Evolutionary conservation across 2,888 invertebrate species (phyloP), one percentile per base, ranked within the genome.

Genomic region (Xanthorhoe designata): DNA sequence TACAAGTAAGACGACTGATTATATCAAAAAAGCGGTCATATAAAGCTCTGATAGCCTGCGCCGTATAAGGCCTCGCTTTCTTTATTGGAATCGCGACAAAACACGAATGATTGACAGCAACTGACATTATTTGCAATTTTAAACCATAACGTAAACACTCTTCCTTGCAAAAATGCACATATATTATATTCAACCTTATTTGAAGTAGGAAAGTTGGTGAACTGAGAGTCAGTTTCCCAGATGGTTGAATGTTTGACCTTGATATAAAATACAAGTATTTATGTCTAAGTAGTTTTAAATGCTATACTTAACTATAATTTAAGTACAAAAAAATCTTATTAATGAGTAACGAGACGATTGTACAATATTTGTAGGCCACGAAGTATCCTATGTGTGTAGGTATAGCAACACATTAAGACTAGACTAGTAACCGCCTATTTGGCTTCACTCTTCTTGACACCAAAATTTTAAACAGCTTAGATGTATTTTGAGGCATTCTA

Each of bases 51-150:
- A 70, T 70, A 71, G 72, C 70, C 70, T 76, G 74, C 73, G 73
- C 81, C 84, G 64, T 82, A 87, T 80, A 88, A 73, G 88, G 88
- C 71, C 64, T 75, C 72, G 85, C 84, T 87, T 89, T 89, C 89
- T 88, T 86, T 82, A 81, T 72, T 77, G 79, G 80, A 79, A 80
- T 80, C 72, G 77, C 78, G 76, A 86, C 85, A 83, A 85, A 88
- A 86, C 82, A 84, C 79, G 86, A 84, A 84, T 90, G 90, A 90
- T 88, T 89, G 90, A 89, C 89, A 86, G 86, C 63, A 76, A 71
- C 77, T 78, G 78, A 77, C 79, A 79, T 76, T 83, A 81, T 85
- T 83, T 78, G 78, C 80, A 76, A 82, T 77, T 79, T 83, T 78
- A 77, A 77, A 75, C 84, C 82, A 84, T 84, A 86, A 84, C 57